A percentile compares a stretch with the other conserved stretches of the same genome.
phyloP scores from a whole-genome alignment of 2,113 vertebrate species.

The Herpetotheres cachinnans region DNA sequence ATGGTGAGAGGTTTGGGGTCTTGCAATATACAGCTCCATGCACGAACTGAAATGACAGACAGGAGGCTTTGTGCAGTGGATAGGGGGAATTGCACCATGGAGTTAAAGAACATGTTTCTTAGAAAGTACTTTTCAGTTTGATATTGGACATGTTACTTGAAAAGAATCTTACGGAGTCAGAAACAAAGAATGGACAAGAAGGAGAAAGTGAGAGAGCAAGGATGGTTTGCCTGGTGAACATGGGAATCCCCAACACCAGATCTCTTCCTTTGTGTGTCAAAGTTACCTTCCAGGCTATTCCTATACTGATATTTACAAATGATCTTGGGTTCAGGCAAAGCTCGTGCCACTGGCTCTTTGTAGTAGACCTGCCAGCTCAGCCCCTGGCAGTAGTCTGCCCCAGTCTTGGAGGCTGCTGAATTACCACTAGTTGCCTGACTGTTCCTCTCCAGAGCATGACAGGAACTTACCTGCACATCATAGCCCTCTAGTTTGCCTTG shows the following conservation, averaged over 20 bases:
- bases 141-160: neutral
- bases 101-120: neutral
- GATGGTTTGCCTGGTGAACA: neutral
- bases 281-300: neutral
- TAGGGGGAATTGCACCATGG: neutral
- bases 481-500: neutral
- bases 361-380: neutral
- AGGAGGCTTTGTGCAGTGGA: neutral
- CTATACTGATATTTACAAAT: neutral
- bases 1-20: neutral
- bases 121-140: neutral
- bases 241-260: neutral
- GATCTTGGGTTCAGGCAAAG: neutral
- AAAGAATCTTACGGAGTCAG: neutral
- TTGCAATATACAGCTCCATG: neutral
- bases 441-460: neutral
- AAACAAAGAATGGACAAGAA: neutral
- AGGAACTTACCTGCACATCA: neutral
- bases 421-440: neutral
- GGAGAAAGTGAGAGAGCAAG: neutral
- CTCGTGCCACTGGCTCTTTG: neutral
- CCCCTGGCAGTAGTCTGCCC: neutral
- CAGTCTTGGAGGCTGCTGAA: neutral
- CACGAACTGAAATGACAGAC: neutral
- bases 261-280: neutral